Base-by-base conservation (phyloP, 2,797 vertebrate genomes). In the Myripristis jacobus region DNA sequence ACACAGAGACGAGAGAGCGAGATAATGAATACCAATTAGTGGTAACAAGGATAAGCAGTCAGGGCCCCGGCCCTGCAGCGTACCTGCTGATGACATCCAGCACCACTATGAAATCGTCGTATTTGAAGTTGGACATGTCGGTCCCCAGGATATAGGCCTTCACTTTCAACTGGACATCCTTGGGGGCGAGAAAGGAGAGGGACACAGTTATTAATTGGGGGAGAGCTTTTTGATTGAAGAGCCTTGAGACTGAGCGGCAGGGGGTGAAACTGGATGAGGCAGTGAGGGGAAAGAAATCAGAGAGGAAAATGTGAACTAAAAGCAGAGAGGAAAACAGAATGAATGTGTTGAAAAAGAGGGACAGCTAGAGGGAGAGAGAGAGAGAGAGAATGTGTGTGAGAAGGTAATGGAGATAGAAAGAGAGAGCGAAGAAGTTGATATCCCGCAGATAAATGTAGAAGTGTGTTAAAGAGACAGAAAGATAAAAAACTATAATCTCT, bases 141-240 rank as follows among this genome's bases (percentile, higher is more conserved):
- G 98, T 99, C 82, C 98, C 98, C 85, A 99, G 94, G 74, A 99
- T 95, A 76, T 98, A 99, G 0, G 95, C 97, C 91, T 99, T 99
- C 79, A 98, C 97, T 93, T 99, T 99, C 82, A 99, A 87, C 65
- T 99, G 98, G 89, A 99, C 98, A 77, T 99, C 98, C 98, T 99
- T 82, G 16, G 83, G 16, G 21, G 73, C 75, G 51, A 66, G 50
- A 43, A 56, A 47, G 21, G 2, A 46, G 53, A 61, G 11, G 2
- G 11, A 24, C 3, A 61, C 0, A 46, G 19, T 50, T 6, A 62
- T 65, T 67, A 6, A 10, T 60, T 6, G 36, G 13, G 31, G 38
- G 3, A 63, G 3, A 62, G 56, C 0, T 3, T 52, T n/a, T 7
- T 47, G 9, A 51, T 38, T 29, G 38, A 66, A 58, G 18, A 44